phyloP scores from a whole-genome alignment of 1,140 invertebrate genomes.

The Anastatus disparis region DNA sequence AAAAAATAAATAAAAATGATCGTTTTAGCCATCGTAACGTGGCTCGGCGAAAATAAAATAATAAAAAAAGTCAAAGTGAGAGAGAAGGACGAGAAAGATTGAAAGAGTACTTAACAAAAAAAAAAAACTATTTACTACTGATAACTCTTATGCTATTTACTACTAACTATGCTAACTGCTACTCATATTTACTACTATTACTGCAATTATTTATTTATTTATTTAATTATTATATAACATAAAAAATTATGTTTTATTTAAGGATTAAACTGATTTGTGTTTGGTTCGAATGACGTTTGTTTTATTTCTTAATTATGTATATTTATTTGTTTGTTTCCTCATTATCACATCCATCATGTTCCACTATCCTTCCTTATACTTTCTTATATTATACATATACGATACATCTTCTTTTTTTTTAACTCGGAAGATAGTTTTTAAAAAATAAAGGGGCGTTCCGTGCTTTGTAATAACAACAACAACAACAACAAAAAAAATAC shows the following conservation, averaged over 20 bases:
- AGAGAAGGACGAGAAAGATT: constrained; percentile 13
- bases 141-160: constrained; percentile 37
- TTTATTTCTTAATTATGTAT: constrained; percentile 61
- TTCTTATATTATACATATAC: not conserved
- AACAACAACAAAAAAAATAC: too few species aligned
- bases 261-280: constrained; percentile 68
- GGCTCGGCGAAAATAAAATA: not conserved
- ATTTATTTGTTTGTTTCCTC: constrained; percentile 53
- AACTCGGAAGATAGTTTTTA: too few species aligned
- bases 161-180: constrained; percentile 39
- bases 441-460: too few species aligned
- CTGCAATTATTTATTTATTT: constrained; percentile 66
- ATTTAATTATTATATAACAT: constrained; percentile 67
- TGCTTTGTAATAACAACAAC: too few species aligned
- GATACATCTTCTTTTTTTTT: too few species aligned
- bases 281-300: constrained; percentile 64
- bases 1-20: not conserved
- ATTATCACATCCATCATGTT: constrained; percentile 30
- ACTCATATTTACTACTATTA: constrained; percentile 49
- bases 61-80: not conserved
- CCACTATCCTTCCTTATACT: constrained; percentile 14
- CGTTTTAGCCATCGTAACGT: not conserved
- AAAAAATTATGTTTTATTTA: constrained; percentile 66
- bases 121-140: constrained; percentile 30
- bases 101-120: constrained; percentile 29